These are phyloP conservation scores for Macropodus opercularis DNA, from an alignment of 2,797 vertebrate genomes.

Conservation along the genomic window DNA sequence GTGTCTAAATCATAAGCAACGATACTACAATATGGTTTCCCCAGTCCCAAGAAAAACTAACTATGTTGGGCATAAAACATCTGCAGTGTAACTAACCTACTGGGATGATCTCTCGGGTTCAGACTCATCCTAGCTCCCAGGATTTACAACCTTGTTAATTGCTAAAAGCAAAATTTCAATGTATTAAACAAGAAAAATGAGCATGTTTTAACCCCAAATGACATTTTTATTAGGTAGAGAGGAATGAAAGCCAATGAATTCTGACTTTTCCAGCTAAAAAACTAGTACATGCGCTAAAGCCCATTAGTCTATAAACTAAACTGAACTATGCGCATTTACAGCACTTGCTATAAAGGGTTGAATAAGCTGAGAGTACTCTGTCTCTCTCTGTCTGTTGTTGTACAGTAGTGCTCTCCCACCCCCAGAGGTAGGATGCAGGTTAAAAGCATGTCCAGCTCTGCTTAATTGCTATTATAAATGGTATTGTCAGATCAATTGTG, in stretches of 20 bases:
- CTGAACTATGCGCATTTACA: slow-evolving; percentile 12
- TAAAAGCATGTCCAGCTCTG: slow-evolving; percentile 61
- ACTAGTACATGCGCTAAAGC: no score
- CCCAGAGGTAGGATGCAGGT: slow-evolving; percentile 46
- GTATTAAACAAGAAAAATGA: no score
- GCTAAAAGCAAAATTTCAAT: no score
- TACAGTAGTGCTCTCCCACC: slow-evolving; percentile 10
- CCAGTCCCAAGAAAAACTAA: no score
- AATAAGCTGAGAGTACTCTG: slow-evolving; percentile 19
- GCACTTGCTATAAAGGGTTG: not conserved
- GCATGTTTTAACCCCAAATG: no score
- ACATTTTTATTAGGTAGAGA: no score
- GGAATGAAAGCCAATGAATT: no score
- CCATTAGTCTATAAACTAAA: no score
- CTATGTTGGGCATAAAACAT: no score
- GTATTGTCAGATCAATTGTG: slow-evolving; percentile 78
- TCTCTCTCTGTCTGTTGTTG: not conserved
- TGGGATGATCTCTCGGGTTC: not conserved
- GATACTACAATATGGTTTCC: no score
- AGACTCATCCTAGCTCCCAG: not conserved
- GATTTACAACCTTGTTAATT: not conserved
- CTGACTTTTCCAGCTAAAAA: no score
- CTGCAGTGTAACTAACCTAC: slow-evolving; percentile 1
- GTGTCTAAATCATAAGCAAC: no score
- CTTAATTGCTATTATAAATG: slow-evolving; percentile 73